Conservation (phyloP, 2,113 vertebrate species). For the Tylochromis polylepis region DNA sequence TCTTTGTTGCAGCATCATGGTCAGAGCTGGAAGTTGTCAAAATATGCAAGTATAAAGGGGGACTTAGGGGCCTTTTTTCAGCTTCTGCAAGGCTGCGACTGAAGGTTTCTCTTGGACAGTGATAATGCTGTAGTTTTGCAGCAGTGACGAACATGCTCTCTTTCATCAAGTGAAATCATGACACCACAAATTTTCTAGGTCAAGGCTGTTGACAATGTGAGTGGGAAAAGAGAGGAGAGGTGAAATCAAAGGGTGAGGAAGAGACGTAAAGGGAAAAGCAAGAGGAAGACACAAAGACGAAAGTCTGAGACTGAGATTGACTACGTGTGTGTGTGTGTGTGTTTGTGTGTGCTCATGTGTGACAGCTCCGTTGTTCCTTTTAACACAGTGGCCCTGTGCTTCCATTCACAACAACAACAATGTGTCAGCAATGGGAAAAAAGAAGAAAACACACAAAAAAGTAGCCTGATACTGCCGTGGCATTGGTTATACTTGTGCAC, state of each 20-base stretch:
- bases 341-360: neutral
- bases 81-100: neutral
- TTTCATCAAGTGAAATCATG: constrained; percentile 31
- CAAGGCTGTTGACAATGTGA: constrained; percentile 1
- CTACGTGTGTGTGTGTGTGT: neutral
- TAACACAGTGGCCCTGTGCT: neutral
- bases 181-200: constrained; percentile 43
- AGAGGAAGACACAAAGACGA: neutral
- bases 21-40: neutral
- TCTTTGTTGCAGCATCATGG: neutral
- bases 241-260: neutral
- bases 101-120: neutral
- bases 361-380: constrained; percentile 35
- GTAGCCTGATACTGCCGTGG: neutral
- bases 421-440: neutral
- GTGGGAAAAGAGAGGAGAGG: neutral
- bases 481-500: neutral
- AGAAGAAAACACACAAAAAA: neutral
- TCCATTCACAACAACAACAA: neutral
- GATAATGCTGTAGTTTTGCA: neutral
- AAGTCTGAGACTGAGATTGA: neutral
- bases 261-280: neutral
- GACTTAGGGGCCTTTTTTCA: neutral
- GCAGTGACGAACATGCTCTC: neutral
- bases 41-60: neutral